Evolutionary conservation across 2,113 vertebrate species (phyloP), one percentile per base, ranked within the genome.

Genomic region (Psephotus haematonotus): DNA sequence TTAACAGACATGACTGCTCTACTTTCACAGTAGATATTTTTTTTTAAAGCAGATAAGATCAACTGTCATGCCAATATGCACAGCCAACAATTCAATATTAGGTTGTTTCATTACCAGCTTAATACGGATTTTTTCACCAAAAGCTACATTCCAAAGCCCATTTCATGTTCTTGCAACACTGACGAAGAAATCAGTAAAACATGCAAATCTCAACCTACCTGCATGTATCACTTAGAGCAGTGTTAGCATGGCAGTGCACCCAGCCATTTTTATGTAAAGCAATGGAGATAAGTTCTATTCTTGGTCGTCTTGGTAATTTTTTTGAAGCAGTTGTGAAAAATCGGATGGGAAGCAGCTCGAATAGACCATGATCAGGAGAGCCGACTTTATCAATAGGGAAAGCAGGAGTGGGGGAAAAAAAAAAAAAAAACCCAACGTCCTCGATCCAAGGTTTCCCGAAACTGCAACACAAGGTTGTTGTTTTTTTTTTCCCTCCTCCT

Each of bases 191-290:
- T 96, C 93, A 96, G 95, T 94, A 98, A 98, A 98, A 97, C 98
- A 98, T 98, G 98, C 98, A 98, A 97, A 97, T 98, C 96, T 96
- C 94, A 95, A 98, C 98, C 97, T 98, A 98, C 98, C 98, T 98
- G 98, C 91, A 17, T 79, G 96, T 87, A 79, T 81, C 97, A 96
- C 92, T 98, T 95, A 98, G 94, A 94, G 97, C 97, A 97, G 96
- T 94, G 97, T 93, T 97, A 98, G 97, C 95, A 95, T 97, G 96
- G 94, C 96, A 98, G 67, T 97, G 96, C 97, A 96, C 91, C 93
- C 97, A 96, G 96, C 97, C 98, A 98, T 98, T 97, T 97, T 96
- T 96, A 96, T 91, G 95, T 91, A 92, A 96, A 97, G 96, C 82
- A 90, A 98, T 96, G 97, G 96, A 97, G 96, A 76, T 68, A 96